A percentile compares a stretch with the other conserved stretches of the same genome.
phyloP scores from a whole-genome alignment of 2,888 invertebrate genomes.

The Lasiommata megera region DNA sequence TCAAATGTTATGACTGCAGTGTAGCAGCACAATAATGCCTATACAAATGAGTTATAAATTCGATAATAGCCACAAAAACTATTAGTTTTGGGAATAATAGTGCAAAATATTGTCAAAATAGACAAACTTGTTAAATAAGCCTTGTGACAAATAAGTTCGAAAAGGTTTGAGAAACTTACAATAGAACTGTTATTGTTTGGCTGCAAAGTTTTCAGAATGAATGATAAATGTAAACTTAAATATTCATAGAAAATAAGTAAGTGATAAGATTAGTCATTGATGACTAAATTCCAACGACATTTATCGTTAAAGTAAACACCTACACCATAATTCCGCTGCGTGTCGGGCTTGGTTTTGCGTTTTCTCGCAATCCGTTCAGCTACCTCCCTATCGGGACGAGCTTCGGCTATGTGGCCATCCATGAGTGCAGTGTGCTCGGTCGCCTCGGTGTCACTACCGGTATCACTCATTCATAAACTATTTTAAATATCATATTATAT shows the following conservation, averaged over 20 bases:
- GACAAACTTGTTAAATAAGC: too few species aligned
- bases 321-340: constrained; percentile 79
- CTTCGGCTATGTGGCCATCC: constrained; percentile 90
- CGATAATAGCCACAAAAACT: too few species aligned
- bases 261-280: constrained; percentile 25
- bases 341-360: constrained; percentile 76
- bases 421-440: constrained; percentile 91
- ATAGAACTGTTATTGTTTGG: not conserved
- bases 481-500: constrained; percentile 32
- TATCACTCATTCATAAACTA: constrained; percentile 67
- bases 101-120: too few species aligned
- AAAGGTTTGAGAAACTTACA: not conserved
- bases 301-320: constrained; percentile 37
- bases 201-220: not conserved
- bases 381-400: constrained; percentile 79
- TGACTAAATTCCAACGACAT: constrained; percentile 2
- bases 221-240: not conserved
- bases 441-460: constrained; percentile 75
- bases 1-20: too few species aligned
- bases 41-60: too few species aligned
- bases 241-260: not conserved
- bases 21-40: too few species aligned
- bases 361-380: constrained; percentile 79
- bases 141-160: not conserved
- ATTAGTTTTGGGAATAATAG: too few species aligned